A percentile compares a stretch with the other conserved stretches of the same genome.
These are phyloP conservation scores for Eledona agricola DNA, from an alignment of 2,888 invertebrate genomes.

Conservation along the genomic window DNA sequence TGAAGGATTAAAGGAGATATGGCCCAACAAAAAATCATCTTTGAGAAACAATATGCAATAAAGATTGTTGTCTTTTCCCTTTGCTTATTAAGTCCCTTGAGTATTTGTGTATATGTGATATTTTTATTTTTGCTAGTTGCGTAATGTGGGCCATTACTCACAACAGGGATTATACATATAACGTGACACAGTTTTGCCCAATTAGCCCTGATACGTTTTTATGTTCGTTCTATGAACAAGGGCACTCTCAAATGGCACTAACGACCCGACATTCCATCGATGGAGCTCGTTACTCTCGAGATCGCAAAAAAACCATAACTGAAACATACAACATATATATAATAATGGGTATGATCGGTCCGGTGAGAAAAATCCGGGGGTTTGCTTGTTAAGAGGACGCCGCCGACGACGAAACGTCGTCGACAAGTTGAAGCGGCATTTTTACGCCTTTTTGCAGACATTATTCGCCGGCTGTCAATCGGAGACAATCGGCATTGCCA, in stretches of 20 bases:
- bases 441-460: constrained; percentile 48
- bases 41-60: no score
- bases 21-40: no score
- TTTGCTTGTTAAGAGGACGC: constrained; percentile 3
- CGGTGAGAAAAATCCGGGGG: constrained; percentile 6
- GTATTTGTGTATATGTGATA: no score
- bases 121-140: no score
- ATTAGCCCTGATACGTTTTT: constrained; percentile 25
- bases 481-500: constrained; percentile 54
- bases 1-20: no score
- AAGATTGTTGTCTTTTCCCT: no score
- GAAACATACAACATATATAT: constrained; percentile 12
- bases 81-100: no score
- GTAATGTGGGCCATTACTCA: no score
- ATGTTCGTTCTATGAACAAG: constrained; percentile 9
- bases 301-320: constrained; percentile 12
- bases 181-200: constrained; percentile 25
- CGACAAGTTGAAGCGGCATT: constrained; percentile 39
- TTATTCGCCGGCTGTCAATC: constrained; percentile 56
- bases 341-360: constrained; percentile 16
- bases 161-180: no score
- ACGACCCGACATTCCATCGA: constrained; percentile 30
- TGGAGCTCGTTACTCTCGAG: constrained; percentile 21
- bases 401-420: constrained; percentile 19
- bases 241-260: constrained; percentile 27